Conservation (phyloP, 2,888 invertebrate species). For the Thymelicus lineola region DNA sequence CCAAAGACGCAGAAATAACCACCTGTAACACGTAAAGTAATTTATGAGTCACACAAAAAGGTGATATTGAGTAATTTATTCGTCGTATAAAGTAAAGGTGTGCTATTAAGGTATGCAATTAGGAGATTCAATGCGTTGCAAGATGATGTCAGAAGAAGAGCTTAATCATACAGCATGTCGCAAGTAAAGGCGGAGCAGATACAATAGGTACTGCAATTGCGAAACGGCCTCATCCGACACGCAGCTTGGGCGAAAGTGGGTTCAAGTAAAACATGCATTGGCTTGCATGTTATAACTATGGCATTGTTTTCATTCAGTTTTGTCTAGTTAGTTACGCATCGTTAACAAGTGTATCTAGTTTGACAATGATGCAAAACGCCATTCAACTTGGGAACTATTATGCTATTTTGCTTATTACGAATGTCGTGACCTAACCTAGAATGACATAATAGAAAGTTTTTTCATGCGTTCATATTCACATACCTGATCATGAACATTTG, state of each 20-base stretch:
- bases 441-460: slow-evolving; percentile 35
- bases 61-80: background rate
- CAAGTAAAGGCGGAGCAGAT: slow-evolving; percentile 78
- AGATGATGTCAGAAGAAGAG: slow-evolving; percentile 74
- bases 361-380: slow-evolving; percentile 44
- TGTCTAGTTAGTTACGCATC: slow-evolving; percentile 59
- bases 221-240: slow-evolving; percentile 76
- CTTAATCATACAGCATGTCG: slow-evolving; percentile 80
- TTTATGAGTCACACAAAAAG: background rate
- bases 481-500: slow-evolving; percentile 17
- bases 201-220: slow-evolving; percentile 75
- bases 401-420: slow-evolving; percentile 24
- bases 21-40: slow-evolving; percentile 62
- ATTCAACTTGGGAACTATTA: slow-evolving; percentile 33
- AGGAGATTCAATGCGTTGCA: slow-evolving; percentile 47
- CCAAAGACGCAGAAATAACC: slow-evolving; percentile 64
- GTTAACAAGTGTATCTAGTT: slow-evolving; percentile 55
- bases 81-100: slow-evolving; percentile 11
- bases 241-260: slow-evolving; percentile 80
- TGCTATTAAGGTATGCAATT: slow-evolving; percentile 31
- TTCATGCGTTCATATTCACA: slow-evolving; percentile 19
- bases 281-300: slow-evolving; percentile 48
- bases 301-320: slow-evolving; percentile 72
- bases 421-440: slow-evolving; percentile 37
- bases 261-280: slow-evolving; percentile 66